These are phyloP conservation scores for Riptortus pedestris DNA, from an alignment of 1,140 invertebrate species.

Conservation along the genomic window DNA sequence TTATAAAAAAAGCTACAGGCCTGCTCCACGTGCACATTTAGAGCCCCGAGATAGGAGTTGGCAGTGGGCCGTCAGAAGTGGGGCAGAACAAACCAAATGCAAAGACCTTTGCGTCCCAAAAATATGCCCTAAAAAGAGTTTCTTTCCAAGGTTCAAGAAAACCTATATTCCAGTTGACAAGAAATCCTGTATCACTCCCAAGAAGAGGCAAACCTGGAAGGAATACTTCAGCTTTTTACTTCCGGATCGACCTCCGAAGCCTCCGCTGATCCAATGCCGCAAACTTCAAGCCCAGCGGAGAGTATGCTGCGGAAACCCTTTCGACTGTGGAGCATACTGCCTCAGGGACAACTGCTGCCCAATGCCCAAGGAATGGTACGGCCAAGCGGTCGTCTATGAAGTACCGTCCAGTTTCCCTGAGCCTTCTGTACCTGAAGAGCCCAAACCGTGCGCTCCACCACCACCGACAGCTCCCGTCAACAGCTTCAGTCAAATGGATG, in stretches of 20 bases:
- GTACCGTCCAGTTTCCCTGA: neutral
- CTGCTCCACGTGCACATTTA: no score
- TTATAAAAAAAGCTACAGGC: no score
- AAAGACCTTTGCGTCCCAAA: neutral
- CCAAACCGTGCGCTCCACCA: neutral
- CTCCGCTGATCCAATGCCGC: neutral
- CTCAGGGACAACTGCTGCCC: neutral
- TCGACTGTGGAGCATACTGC: neutral
- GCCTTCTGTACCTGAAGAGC: neutral
- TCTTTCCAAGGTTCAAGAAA: slow-evolving; percentile 10
- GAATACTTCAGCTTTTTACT: slow-evolving; percentile 11
- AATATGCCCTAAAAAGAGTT: neutral
- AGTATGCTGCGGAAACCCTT: neutral
- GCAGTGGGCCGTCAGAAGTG: neutral
- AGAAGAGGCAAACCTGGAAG: neutral
- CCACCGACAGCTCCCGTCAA: neutral
- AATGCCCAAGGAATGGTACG: neutral
- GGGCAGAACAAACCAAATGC: neutral
- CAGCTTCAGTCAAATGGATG: neutral
- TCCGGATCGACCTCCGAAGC: neutral
- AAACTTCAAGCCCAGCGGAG: neutral
- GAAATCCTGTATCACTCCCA: neutral
- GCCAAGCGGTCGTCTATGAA: neutral
- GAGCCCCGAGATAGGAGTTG: neutral
- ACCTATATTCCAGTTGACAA: neutral